phyloP scores from a whole-genome alignment of 2,888 invertebrate species.

The Argyresthia albistria region DNA sequence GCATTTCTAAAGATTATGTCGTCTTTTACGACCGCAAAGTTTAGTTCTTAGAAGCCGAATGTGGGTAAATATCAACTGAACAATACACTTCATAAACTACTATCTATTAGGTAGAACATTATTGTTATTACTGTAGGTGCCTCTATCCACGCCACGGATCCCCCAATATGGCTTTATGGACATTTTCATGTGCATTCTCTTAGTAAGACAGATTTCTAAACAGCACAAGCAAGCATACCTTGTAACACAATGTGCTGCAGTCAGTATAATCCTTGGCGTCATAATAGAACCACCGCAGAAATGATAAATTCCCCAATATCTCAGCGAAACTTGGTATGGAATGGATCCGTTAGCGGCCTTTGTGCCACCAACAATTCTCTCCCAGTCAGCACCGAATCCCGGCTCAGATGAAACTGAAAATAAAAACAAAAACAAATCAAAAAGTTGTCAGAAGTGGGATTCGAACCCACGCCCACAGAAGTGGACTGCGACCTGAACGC shows the following conservation, averaged over 20 bases:
- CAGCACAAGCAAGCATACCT: slow-evolving; percentile 35
- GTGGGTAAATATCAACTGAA: too few relatives aligned
- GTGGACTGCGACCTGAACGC: slow-evolving; percentile 68
- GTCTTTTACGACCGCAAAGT: too few relatives aligned
- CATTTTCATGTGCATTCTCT: too few relatives aligned
- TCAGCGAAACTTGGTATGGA: slow-evolving; percentile 59
- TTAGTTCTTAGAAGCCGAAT: too few relatives aligned
- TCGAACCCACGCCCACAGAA: slow-evolving; percentile 67
- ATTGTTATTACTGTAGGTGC: too few relatives aligned
- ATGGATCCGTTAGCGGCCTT: slow-evolving; percentile 62
- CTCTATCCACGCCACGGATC: too few relatives aligned
- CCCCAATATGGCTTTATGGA: too few relatives aligned
- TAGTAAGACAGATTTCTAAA: too few relatives aligned
- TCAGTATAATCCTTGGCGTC: slow-evolving; percentile 62
- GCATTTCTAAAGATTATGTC: too few relatives aligned
- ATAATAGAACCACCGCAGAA: slow-evolving; percentile 75
- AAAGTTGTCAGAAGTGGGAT: slow-evolving; percentile 58
- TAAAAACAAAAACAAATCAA: slow-evolving; percentile 10
- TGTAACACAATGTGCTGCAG: slow-evolving; percentile 71
- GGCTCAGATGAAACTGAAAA: slow-evolving; percentile 6
- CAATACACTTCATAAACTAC: too few relatives aligned
- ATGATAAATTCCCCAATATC: slow-evolving; percentile 59
- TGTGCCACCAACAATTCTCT: slow-evolving; percentile 66
- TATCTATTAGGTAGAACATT: too few relatives aligned
- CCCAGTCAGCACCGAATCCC: slow-evolving; percentile 37